Conservation (phyloP, 2,113 vertebrate genomes). For the Limnothrissa miodon region DNA sequence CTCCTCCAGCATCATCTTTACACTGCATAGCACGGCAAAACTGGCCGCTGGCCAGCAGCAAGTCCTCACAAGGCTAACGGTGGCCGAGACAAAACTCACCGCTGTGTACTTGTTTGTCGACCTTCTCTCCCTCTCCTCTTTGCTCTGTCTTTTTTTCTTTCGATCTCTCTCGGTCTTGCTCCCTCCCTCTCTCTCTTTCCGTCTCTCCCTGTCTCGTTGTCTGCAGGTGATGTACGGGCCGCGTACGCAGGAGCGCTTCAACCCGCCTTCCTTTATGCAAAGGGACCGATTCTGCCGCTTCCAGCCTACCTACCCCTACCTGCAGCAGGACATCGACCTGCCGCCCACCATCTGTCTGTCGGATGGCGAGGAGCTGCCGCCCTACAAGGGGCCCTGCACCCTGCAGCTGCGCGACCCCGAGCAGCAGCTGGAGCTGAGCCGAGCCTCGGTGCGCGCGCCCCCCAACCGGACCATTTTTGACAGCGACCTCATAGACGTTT, state of each 20-base stretch:
- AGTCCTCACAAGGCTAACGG: not conserved
- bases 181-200: not conserved
- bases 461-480: conserved; percentile 98
- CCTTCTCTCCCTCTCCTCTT: not conserved
- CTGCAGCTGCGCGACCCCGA: conserved; percentile 94
- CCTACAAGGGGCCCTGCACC: conserved; percentile 92
- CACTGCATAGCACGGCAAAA: not conserved
- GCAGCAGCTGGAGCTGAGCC: conserved; percentile 96
- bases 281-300: conserved; percentile 93
- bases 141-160: not conserved
- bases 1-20: conserved; percentile 1
- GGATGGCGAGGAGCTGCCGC: conserved; percentile 92
- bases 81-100: not conserved
- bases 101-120: not conserved
- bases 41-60: not conserved
- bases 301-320: conserved; percentile 95
- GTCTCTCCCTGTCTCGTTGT: not conserved
- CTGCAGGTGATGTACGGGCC: conserved; percentile 86
- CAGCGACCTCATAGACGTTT: conserved; percentile 90
- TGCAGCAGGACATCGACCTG: conserved; percentile 95
- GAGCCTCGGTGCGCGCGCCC: conserved; percentile 92
- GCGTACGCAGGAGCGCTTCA: conserved; percentile 85
- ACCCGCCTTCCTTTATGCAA: conserved; percentile 86
- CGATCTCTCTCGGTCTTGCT: not conserved
- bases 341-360: conserved; percentile 97